Percentiles rank a stretch among this genome's conserved stretches.
phyloP scores from a whole-genome alignment of 2,888 invertebrate genomes.

The Megalurothrips usitatus region DNA sequence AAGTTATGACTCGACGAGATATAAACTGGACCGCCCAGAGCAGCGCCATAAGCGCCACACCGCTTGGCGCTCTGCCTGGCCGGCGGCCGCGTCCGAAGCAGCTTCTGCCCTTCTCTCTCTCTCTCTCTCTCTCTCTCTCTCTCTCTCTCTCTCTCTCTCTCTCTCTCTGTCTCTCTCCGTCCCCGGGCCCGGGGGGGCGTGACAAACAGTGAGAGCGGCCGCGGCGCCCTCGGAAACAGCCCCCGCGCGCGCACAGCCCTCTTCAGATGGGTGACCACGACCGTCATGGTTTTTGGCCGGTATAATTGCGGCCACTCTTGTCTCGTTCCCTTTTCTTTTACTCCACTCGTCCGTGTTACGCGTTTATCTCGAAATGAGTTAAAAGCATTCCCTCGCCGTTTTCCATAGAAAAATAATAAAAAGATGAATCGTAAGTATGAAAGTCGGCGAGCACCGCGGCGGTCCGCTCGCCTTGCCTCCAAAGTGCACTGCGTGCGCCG shows the following conservation, averaged over 20 bases:
- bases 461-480: background rate
- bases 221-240: too few relatives aligned
- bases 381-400: slow-evolving; percentile 24
- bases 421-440: too few relatives aligned
- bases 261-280: background rate
- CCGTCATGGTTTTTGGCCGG: slow-evolving; percentile 18
- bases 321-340: slow-evolving; percentile 11
- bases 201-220: background rate
- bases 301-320: slow-evolving; percentile 13
- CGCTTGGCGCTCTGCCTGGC: background rate
- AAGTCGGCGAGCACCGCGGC: background rate
- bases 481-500: too few relatives aligned
- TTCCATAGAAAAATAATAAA: background rate
- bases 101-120: too few relatives aligned
- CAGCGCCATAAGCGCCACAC: background rate
- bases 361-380: slow-evolving; percentile 6
- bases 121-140: too few relatives aligned
- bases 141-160: too few relatives aligned
- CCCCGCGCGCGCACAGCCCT: background rate
- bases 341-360: slow-evolving; percentile 19
- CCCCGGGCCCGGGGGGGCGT: background rate
- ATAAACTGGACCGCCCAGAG: slow-evolving; percentile 19
- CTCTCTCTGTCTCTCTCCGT: background rate
- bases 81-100: background rate
- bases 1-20: slow-evolving; percentile 7